These are phyloP conservation scores for Sebastes umbrosus DNA, from an alignment of 2,797 vertebrate genomes.

Conservation along the genomic window DNA sequence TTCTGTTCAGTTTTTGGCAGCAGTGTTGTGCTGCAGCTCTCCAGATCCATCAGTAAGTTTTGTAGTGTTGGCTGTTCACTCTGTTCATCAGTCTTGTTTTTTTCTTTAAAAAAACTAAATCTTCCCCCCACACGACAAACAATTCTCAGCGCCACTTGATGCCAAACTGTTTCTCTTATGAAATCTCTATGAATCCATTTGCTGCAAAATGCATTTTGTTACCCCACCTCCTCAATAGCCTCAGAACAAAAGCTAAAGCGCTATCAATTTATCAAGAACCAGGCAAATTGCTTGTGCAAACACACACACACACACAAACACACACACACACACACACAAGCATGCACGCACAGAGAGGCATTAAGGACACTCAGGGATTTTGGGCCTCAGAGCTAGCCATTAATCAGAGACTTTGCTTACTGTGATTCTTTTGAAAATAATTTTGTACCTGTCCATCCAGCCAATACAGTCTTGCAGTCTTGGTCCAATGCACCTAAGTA, in stretches of 20 bases:
- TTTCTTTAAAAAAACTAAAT: background rate
- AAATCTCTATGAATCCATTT: constrained; percentile 70
- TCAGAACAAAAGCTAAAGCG: constrained; percentile 71
- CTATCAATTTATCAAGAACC: constrained; percentile 79
- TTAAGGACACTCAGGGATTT: constrained; percentile 60
- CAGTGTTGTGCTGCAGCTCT: background rate
- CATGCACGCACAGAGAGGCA: constrained; percentile 33
- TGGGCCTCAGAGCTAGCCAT: constrained; percentile 70
- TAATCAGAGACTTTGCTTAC: constrained; percentile 74
- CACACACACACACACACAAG: constrained; percentile 8
- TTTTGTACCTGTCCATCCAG: constrained; percentile 96
- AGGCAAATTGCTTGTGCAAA: constrained; percentile 44
- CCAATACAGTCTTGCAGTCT: constrained; percentile 96
- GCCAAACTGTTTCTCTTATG: constrained; percentile 43
- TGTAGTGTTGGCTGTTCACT: constrained; percentile 1
- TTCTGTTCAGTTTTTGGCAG: background rate
- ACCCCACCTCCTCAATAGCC: constrained; percentile 20
- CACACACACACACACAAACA: constrained; percentile 3
- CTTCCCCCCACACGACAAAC: constrained; percentile 2
- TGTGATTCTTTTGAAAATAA: constrained; percentile 30
- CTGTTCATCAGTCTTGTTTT: background rate
- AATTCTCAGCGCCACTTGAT: constrained; percentile 31
- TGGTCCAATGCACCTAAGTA: constrained; percentile 91
- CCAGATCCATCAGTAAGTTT: background rate
- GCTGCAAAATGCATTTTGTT: constrained; percentile 67